Conservation (phyloP, 2,797 vertebrate species). For the Neoniphon sammara region DNA sequence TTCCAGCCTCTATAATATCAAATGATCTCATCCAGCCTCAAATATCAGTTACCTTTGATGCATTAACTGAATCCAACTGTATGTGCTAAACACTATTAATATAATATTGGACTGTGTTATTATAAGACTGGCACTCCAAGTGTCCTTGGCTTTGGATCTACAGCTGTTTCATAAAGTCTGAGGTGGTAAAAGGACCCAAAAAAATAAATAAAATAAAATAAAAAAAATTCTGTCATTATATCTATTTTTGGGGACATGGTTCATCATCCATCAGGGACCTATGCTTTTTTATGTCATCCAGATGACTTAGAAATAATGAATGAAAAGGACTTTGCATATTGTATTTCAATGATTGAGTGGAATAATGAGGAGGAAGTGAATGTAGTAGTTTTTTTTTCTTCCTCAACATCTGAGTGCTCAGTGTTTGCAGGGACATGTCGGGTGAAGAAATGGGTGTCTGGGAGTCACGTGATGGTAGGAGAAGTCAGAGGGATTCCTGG, state of each 20-base stretch:
- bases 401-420: slow-evolving; percentile 30
- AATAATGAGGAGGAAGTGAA: slow-evolving; percentile 11
- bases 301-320: slow-evolving; percentile 27
- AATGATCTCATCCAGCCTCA: slow-evolving; percentile 50
- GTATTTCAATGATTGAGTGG: slow-evolving; percentile 21
- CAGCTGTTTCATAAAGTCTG: slow-evolving; percentile 7
- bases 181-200: neutral
- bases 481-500: slow-evolving; percentile 45
- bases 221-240: too few species aligned
- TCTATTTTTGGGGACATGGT: neutral
- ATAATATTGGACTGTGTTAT: neutral
- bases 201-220: neutral
- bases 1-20: slow-evolving; percentile 27
- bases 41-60: slow-evolving; percentile 41
- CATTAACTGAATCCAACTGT: slow-evolving; percentile 7
- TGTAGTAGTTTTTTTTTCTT: slow-evolving; percentile 20
- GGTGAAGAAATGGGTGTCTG: slow-evolving; percentile 24
- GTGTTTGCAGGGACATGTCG: slow-evolving; percentile 18
- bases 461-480: slow-evolving; percentile 43
- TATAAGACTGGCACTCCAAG: neutral
- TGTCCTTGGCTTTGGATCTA: slow-evolving; percentile 4
- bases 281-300: slow-evolving; percentile 25
- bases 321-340: slow-evolving; percentile 20
- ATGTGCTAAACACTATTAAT: slow-evolving; percentile 19
- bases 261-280: slow-evolving; percentile 1